Evolutionary conservation across 2,113 vertebrate species (phyloP), one percentile per base, ranked within the genome.

Genomic region (Amazona guildingii): DNA sequence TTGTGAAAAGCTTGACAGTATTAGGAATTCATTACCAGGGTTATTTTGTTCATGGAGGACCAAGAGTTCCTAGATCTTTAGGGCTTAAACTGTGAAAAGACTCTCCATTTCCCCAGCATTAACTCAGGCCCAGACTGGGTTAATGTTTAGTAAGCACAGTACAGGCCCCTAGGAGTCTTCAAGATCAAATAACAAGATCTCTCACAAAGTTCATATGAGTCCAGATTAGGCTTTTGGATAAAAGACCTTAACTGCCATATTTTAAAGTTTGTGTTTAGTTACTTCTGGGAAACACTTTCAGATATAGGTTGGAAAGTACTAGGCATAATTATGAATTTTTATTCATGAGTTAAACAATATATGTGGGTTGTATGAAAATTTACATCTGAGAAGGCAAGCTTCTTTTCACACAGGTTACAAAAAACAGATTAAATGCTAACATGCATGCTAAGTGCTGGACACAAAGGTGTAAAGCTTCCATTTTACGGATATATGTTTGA

Each of bases 371-470:
- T 66, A 19, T 3, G 6, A 81, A 95, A 93, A 94, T 81, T 69
- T 83, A 87, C 5, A 23, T 81, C 15, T 81, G 69, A 86, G 35
- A 48, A 55, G 35, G 52, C 49, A 93, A 86, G 55, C 24, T 64
- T 91, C 75, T 92, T 91, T 85, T 89, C 78, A 93, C 37, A 43
- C 19, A 57, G 44, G 62, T 63, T 79, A 51, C 51, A 86, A 88
- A 95, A 92, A 24, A 29, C 24, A 68, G 76, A 44, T 88, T 39
- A 67, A 68, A 82, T 73, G 33, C 25, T 84, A 67, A 91, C 17
- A 49, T 52, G 96, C 83, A 97, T 97, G 98, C 97, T 98, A 98
- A 97, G 96, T 98, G 95, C 97, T 97, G 96, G 95, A 97, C 94
- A 95, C 91, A 96, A 97, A 83, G 55, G n/a, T 17, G 46, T 35